Percentiles rank a stretch among this genome's conserved stretches.
Conservation (phyloP, 1,140 invertebrate genomes). For the Polypedilum vanderplanki region DNA sequence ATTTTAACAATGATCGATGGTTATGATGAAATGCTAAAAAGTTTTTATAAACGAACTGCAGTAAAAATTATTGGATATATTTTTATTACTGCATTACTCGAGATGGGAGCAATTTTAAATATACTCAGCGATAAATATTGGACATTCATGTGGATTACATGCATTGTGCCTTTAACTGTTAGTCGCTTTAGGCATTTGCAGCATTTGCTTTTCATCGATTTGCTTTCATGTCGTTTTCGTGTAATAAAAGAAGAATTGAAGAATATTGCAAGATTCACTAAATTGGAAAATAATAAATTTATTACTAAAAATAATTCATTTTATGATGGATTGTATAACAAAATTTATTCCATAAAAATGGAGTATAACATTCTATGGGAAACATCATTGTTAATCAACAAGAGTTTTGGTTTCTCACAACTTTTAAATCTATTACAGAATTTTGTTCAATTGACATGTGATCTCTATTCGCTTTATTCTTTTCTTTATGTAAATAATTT, state of each 20-base stretch:
- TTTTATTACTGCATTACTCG: background rate
- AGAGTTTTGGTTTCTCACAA: background rate
- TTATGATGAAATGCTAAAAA: background rate
- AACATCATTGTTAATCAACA: background rate
- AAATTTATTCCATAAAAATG: background rate
- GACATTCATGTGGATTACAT: conserved; percentile 8
- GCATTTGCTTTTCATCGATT: background rate
- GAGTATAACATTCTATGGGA: conserved; percentile 6
- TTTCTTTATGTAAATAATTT: background rate
- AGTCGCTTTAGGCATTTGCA: conserved; percentile 11
- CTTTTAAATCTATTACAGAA: conserved; percentile 16
- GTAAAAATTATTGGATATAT: background rate
- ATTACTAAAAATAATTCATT: background rate
- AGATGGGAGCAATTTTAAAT: background rate
- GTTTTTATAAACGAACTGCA: background rate
- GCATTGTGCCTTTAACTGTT: background rate
- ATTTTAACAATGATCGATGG: background rate
- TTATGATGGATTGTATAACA: background rate
- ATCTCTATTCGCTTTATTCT: background rate
- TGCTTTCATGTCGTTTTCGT: background rate
- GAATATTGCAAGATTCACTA: background rate
- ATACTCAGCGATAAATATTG: background rate
- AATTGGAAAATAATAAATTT: background rate
- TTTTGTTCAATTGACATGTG: conserved; percentile 8
- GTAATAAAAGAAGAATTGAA: background rate